phyloP scores from a whole-genome alignment of 2,113 vertebrate genomes.

The Sinocyclocheilus anophthalmus region DNA sequence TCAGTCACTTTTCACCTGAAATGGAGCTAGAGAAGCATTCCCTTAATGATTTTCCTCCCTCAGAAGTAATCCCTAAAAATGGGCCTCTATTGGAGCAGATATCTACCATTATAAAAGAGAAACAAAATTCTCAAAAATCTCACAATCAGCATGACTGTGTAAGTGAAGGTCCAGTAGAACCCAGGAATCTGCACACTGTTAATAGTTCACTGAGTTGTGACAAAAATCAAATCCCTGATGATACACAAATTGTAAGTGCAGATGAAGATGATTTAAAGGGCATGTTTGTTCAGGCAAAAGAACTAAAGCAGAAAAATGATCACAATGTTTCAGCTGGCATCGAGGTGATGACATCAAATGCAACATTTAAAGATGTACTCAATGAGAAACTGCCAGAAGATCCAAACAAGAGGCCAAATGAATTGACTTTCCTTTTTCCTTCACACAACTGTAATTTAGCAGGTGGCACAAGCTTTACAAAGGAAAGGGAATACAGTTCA shows the following conservation, averaged over 20 bases:
- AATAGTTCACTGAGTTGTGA: constrained; percentile 21
- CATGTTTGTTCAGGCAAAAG: constrained; percentile 17
- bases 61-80: constrained; percentile 74
- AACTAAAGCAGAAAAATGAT: constrained; percentile 24
- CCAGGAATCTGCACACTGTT: constrained; percentile 49
- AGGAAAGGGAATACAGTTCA: neutral
- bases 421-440: constrained; percentile 31
- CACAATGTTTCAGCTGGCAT: neutral
- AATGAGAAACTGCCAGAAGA: constrained; percentile 42
- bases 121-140: constrained; percentile 54
- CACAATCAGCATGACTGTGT: constrained; percentile 23
- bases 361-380: constrained; percentile 24
- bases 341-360: constrained; percentile 26
- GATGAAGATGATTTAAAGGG: constrained; percentile 46
- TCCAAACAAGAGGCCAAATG: constrained; percentile 39
- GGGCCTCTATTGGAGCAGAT: constrained; percentile 70
- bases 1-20: constrained; percentile 22
- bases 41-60: constrained; percentile 68
- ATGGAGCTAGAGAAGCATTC: constrained; percentile 43
- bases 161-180: constrained; percentile 46
- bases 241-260: constrained; percentile 23
- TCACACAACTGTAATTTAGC: constrained; percentile 12
- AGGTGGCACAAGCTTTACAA: neutral
- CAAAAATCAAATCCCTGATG: constrained; percentile 46
- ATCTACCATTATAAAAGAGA: constrained; percentile 59